Conservation (phyloP, 1,140 invertebrate genomes). For the Diabrotica virgifera region DNA sequence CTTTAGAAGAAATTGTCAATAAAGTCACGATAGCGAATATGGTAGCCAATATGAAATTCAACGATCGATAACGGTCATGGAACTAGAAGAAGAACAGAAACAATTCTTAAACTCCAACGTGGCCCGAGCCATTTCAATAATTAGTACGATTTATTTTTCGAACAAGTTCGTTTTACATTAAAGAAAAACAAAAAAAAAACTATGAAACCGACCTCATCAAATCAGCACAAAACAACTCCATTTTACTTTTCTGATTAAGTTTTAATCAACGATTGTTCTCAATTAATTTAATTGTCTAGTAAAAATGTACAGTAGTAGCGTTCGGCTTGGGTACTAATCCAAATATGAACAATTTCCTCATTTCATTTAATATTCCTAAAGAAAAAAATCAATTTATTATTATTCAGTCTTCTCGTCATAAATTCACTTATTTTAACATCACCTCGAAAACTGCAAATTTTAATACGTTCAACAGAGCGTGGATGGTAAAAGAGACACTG, state of each 20-base stretch:
- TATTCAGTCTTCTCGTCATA: conserved; percentile 36
- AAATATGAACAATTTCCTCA: conserved; percentile 21
- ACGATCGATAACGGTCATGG: too few species aligned
- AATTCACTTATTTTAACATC: conserved; percentile 29
- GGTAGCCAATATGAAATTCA: too few species aligned
- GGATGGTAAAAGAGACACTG: background rate
- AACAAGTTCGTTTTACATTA: too few species aligned
- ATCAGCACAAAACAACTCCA: conserved; percentile 16
- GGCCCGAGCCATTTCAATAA: too few species aligned
- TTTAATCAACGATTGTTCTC: conserved; percentile 44
- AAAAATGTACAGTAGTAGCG: conserved; percentile 24
- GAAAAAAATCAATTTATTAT: conserved; percentile 32
- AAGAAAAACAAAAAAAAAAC: too few species aligned
- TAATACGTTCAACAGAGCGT: background rate
- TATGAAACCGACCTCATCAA: conserved; percentile 14
- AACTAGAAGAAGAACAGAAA: too few species aligned
- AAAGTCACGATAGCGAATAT: too few species aligned
- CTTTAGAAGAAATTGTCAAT: too few species aligned
- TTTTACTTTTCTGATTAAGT: conserved; percentile 35
- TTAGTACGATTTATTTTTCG: too few species aligned
- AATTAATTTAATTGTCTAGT: conserved; percentile 46
- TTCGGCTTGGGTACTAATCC: conserved; percentile 16
- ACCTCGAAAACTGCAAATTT: conserved; percentile 1
- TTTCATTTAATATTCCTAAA: conserved; percentile 10
- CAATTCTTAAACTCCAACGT: too few species aligned